Base-by-base conservation (phyloP, 2,888 invertebrate species). In the Spicauda simplicius region DNA sequence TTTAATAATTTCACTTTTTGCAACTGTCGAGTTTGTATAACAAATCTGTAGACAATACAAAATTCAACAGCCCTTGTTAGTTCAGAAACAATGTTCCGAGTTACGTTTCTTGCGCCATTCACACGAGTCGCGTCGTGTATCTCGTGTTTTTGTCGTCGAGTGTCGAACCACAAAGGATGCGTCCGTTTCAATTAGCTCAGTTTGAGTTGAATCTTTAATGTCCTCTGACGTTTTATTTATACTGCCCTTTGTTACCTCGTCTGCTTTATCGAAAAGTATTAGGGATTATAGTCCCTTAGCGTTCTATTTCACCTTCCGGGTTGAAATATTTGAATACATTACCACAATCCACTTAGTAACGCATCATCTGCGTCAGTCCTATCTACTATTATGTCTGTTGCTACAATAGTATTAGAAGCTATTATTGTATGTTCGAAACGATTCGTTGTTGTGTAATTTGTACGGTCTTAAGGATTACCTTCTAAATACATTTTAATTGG, bases 401-500 rank as follows among this genome's bases (percentile, higher is more conserved):
- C 18, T n/a, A 50, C 18, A 37, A 54, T 25, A 7, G 33, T 59
- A 16, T 56, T 64, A 56, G 10, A 20, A n/a, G 20, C 52, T 16
- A 45, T 67, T 53, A 33, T 55, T 45, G 52, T 37, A 57, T 70
- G 60, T 55, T 57, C 37, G 16, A 33, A 11, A 5, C 3, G 20
- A 16, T 48, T n/a, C 19, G 30, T 54, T 37, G 50, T 53, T 48
- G 30, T 25, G 20, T 65, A 19, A 41, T 48, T 54, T 59, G n/a
- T 59, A 45, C 37, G 20, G 25, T 20, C 41, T 14, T 45, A 12
- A 75, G 80, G 85, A 87, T 88, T 87, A 85, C 73, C 75, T 80
- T 82, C 77, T 85, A 90, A 90, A 84, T 84, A 82, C 80, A 76
- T 78, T 87, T 87, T 90, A 90, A 91, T 91, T 88, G 86, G 85